A percentile compares a stretch with the other conserved stretches of the same genome.
These are phyloP conservation scores for Brachypodius melanocephalos DNA, from an alignment of 2,113 vertebrate genomes.

Conservation along the genomic window DNA sequence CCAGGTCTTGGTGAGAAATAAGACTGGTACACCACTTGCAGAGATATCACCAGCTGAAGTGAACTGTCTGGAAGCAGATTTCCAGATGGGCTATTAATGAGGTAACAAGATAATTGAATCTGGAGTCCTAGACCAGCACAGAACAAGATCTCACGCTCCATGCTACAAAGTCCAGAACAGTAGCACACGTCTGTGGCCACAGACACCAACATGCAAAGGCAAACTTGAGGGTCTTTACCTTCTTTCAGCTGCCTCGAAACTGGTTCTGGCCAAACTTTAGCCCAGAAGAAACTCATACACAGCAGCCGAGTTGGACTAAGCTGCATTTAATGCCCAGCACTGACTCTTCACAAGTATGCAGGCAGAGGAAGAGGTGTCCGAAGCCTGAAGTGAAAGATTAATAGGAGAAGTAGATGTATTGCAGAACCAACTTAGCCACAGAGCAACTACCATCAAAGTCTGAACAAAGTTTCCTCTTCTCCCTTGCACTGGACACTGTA, in stretches of 20 bases:
- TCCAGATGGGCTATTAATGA: conserved; percentile 1
- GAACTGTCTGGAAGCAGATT: background rate
- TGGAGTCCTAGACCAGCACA: background rate
- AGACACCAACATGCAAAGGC: background rate
- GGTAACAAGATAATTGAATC: conserved; percentile 7
- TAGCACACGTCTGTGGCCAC: background rate
- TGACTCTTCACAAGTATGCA: background rate
- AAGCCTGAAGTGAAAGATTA: background rate
- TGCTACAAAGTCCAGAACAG: background rate
- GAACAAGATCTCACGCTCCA: background rate
- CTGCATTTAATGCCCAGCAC: background rate
- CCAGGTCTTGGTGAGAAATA: background rate
- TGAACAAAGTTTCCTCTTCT: background rate
- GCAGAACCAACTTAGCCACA: background rate
- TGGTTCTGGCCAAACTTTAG: background rate
- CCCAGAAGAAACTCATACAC: background rate
- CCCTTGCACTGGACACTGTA: background rate
- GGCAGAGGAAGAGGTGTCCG: background rate
- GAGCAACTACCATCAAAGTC: background rate
- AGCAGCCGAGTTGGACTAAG: background rate
- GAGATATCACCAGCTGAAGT: background rate
- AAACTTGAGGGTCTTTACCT: background rate
- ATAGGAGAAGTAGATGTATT: background rate
- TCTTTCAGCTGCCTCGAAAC: conserved; percentile 17
- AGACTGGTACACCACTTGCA: background rate